A percentile compares a stretch with the other conserved stretches of the same genome.
Conservation (phyloP, 2,888 invertebrate species). For the Crioceris asparagi region DNA sequence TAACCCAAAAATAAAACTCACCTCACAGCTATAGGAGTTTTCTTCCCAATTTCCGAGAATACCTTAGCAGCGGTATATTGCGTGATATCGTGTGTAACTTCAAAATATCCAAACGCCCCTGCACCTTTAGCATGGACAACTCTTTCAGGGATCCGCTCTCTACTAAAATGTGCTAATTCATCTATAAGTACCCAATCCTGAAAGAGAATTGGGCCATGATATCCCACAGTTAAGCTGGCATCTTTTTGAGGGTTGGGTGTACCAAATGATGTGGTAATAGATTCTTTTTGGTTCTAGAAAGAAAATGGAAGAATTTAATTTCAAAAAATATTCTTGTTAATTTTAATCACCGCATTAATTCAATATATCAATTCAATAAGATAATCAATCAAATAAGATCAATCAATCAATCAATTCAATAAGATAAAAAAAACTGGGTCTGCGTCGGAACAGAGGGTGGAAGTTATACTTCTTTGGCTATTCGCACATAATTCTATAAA, state of each 20-base stretch:
- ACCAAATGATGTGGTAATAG: conserved; percentile 71
- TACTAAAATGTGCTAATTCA: conserved; percentile 71
- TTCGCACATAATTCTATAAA: too few species aligned
- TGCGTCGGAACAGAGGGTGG: too few species aligned
- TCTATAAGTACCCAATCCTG: conserved; percentile 75
- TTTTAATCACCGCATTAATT: not conserved
- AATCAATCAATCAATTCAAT: too few species aligned
- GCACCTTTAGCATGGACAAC: conserved; percentile 95
- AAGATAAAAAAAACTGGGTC: too few species aligned
- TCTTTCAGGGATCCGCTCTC: conserved; percentile 91
- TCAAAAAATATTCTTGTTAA: not conserved
- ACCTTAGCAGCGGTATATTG: conserved; percentile 69
- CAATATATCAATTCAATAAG: too few species aligned
- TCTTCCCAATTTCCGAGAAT: conserved; percentile 66
- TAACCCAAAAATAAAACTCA: too few species aligned
- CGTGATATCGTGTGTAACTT: conserved; percentile 77
- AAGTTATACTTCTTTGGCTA: too few species aligned
- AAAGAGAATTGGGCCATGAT: conserved; percentile 72
- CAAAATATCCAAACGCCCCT: conserved; percentile 76
- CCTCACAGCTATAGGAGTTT: conserved; percentile 67
- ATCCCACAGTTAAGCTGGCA: conserved; percentile 72
- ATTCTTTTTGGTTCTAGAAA: conserved; percentile 45
- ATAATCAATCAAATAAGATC: too few species aligned
- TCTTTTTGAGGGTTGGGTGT: conserved; percentile 69
- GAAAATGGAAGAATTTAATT: too few species aligned